phyloP scores from a whole-genome alignment of 2,888 invertebrate species.

The Diaperis boleti region DNA sequence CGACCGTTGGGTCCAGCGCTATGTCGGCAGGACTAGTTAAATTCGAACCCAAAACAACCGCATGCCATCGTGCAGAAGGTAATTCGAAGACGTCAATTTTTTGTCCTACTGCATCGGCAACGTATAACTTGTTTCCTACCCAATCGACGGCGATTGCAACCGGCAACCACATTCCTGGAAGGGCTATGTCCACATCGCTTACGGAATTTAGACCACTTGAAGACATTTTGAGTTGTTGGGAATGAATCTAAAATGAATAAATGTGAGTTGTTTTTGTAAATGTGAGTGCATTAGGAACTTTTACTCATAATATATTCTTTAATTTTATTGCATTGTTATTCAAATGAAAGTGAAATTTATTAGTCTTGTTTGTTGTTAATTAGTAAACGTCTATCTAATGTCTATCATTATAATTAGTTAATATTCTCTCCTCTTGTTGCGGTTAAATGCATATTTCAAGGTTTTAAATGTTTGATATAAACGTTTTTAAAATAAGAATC shows the following conservation, averaged over 20 bases:
- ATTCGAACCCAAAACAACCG: slow-evolving; percentile 91
- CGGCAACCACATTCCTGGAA: slow-evolving; percentile 90
- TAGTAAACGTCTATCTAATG: no score
- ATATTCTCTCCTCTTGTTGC: no score
- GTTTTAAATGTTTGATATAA: no score
- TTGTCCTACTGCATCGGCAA: slow-evolving; percentile 92
- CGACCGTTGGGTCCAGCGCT: slow-evolving; percentile 91
- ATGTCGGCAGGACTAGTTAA: slow-evolving; percentile 92
- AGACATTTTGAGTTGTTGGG: slow-evolving; percentile 68
- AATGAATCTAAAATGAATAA: slow-evolving; percentile 70
- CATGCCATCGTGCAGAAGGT: slow-evolving; percentile 83
- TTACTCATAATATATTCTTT: no score
- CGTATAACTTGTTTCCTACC: slow-evolving; percentile 96
- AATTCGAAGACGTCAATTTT: slow-evolving; percentile 95
- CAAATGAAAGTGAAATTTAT: no score
- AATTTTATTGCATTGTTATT: no score
- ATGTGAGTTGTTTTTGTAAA: no score
- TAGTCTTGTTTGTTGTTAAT: no score
- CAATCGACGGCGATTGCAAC: slow-evolving; percentile 95
- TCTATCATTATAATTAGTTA: no score
- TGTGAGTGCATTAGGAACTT: no score
- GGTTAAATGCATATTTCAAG: no score
- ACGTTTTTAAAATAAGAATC: no score
- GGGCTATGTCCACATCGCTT: slow-evolving; percentile 75
- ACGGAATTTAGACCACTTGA: slow-evolving; percentile 59